Evolutionary conservation across 2,888 invertebrate genomes (phyloP).

Genomic region (Eupithecia dodoneata): DNA sequence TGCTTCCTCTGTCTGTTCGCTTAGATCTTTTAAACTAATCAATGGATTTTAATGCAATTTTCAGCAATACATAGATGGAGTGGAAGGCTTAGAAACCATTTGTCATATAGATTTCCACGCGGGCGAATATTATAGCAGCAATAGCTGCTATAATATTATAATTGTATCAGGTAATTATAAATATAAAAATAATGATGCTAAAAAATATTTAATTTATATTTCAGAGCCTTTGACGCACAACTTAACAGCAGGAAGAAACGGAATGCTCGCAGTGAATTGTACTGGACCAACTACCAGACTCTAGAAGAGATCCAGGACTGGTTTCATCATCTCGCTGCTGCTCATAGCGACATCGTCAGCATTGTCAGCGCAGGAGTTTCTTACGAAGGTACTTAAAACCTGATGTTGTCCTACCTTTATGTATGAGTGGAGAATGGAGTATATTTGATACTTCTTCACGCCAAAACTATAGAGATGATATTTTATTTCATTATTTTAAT

Average conservation of each 20-base stretch:
- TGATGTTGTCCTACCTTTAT: neutral
- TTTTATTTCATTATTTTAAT: no score
- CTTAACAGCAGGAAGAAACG: slow-evolving; percentile 63
- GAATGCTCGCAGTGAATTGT: slow-evolving; percentile 51
- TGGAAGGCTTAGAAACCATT: no score
- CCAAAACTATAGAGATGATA: neutral
- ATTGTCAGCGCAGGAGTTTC: slow-evolving; percentile 77
- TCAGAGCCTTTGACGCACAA: slow-evolving; percentile 72
- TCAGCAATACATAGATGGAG: no score
- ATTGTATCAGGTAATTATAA: no score
- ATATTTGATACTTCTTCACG: neutral
- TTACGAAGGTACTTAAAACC: slow-evolving; percentile 58
- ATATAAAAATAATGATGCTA: neutral
- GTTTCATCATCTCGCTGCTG: slow-evolving; percentile 68
- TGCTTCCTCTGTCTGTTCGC: no score
- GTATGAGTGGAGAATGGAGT: no score
- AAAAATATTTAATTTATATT: slow-evolving; percentile 42
- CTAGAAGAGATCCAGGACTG: slow-evolving; percentile 82
- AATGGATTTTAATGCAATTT: no score
- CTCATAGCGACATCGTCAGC: slow-evolving; percentile 60
- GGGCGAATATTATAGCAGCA: no score
- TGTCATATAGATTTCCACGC: no score
- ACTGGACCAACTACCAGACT: slow-evolving; percentile 72
- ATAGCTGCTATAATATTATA: no score
- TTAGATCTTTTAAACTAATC: no score